Percentiles rank a stretch among this genome's conserved stretches.
These are phyloP conservation scores for Euglossa dilemma DNA, from an alignment of 1,140 invertebrate genomes.

Conservation along the genomic window DNA sequence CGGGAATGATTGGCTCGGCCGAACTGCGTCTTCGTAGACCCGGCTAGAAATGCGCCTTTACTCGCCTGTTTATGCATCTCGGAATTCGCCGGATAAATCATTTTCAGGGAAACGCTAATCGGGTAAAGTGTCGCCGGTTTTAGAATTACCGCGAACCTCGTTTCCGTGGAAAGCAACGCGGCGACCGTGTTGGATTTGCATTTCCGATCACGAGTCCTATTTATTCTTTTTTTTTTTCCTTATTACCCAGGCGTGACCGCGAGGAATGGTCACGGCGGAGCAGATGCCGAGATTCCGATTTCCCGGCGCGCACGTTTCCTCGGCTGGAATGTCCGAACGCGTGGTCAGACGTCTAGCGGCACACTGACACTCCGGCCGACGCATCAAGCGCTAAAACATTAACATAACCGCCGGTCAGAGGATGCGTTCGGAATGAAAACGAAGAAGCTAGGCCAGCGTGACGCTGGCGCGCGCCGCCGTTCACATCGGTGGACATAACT, in stretches of 20 bases:
- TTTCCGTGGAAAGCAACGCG: neutral
- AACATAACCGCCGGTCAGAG: slow-evolving; percentile 3
- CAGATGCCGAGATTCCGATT: neutral
- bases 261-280: neutral
- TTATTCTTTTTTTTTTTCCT: too few relatives aligned
- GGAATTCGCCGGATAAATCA: neutral
- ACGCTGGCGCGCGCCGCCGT: neutral
- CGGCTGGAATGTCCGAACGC: neutral
- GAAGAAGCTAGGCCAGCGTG: slow-evolving; percentile 15
- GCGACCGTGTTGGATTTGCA: neutral
- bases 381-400: neutral
- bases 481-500: slow-evolving; percentile 26
- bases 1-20: neutral
- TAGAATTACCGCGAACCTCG: neutral
- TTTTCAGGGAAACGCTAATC: neutral
- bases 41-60: neutral
- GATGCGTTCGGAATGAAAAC: slow-evolving; percentile 12
- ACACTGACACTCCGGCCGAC: neutral
- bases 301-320: neutral
- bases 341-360: neutral
- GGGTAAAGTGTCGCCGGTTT: neutral
- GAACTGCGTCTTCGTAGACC: neutral
- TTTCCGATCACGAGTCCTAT: too few relatives aligned
- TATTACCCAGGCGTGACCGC: too few relatives aligned
- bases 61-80: neutral